Conservation (phyloP, 2,113 vertebrate genomes). For the Rhinichthys klamathensis region DNA sequence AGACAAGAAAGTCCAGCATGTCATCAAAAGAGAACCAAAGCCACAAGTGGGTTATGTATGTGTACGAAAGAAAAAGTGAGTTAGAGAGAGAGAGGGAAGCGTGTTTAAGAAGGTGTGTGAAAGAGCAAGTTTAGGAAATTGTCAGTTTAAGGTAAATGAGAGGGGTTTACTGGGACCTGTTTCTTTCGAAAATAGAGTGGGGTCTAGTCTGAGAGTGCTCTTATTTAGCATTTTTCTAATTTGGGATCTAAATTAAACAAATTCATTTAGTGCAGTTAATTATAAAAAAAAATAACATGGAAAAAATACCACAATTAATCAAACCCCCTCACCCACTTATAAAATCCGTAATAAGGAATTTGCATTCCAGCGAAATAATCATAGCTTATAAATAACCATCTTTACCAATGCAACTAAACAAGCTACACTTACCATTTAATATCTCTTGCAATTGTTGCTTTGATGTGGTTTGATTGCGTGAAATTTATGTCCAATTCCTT, state of each 20-base stretch:
- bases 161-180: neutral
- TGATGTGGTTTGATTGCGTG: constrained; percentile 10
- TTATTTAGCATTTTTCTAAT: neutral
- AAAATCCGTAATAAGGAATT: neutral
- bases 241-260: neutral
- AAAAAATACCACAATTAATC: neutral
- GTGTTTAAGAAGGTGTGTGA: neutral
- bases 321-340: neutral
- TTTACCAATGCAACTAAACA: neutral
- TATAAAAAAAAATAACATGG: neutral
- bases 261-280: neutral
- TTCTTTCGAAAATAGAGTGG: neutral
- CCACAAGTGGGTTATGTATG: neutral
- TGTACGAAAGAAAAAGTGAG: neutral
- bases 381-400: neutral
- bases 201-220: neutral
- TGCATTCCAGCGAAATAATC: neutral
- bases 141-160: constrained; percentile 9
- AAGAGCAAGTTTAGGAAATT: neutral
- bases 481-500: constrained; percentile 1
- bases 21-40: neutral
- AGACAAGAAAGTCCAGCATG: neutral
- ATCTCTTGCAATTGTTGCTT: neutral
- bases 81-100: neutral
- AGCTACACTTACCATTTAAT: neutral